Evolutionary conservation across 1,140 invertebrate genomes (phyloP), one percentile per base, ranked within the genome.

Genomic region (Sinonovacula constricta): DNA sequence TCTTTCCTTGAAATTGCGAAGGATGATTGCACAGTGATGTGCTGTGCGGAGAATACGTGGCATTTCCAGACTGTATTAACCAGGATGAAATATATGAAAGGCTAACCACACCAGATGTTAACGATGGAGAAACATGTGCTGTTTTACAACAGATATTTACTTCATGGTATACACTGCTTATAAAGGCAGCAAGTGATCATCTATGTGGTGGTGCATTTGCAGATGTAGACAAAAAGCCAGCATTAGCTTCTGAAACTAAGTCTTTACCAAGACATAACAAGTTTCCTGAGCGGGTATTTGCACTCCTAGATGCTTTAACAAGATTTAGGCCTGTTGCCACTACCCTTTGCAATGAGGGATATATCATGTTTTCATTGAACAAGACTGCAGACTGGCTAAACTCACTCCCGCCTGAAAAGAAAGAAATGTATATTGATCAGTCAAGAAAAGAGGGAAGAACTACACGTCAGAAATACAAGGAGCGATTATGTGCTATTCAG

Each of bases 281-380:
- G 24, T 77, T 68, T 57, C 34, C 63, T 1, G 74, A 77, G 54
- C 26, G 63, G 2, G 59, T 77, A 14, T 68, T 77, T 77, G 74
- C 30, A 3, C 45, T 5, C 12, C 34, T 69, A 15, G 74, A 77
- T 39, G 63, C 28, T 10, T 22, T 69, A 56, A 2, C 66, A 15
- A 49, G 33, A 1, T 2, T 53, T 18, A 68, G 36, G 65, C 74
- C 63, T 18, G 49, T 36, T 62, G 39, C 39, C 14, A 51, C 36
- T 51, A 2, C 45, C 33, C 7, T 45, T 7, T 45, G n/a, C 26
- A 56, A 31, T 31, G 74, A 69, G 28, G 49, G 31, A 10, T 54
- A 69, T 53, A 69, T 69, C 15, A 77, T 77, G 74, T 77, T 68
- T 54, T 69, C 36, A 15, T n/a, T 39, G 22, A 77, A 78, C 26